Evolutionary conservation across 2,888 invertebrate genomes (phyloP), one percentile per base, ranked within the genome.

Genomic region (Caenorhabditis sp.): DNA sequence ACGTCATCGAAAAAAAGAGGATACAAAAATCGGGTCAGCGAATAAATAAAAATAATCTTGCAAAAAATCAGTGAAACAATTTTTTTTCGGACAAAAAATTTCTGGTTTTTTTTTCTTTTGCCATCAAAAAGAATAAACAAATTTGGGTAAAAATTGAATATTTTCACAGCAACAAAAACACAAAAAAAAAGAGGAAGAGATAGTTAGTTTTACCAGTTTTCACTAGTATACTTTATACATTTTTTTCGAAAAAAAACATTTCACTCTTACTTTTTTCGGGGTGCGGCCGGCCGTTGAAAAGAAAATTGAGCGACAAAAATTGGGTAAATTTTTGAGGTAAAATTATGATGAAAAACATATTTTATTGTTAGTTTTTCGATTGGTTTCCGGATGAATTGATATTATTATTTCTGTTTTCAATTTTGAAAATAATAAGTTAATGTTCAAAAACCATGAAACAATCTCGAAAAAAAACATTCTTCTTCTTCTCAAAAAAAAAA

Each of bases 31-130:
- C n/a, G 21, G 51, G 51, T 23, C 19, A 51, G 19, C 6, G 51
- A 58, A 36, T 6, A 27, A 14, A 14, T 21, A 10, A 27, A 21
- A n/a, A 49, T 26, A 53, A 54, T 36, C 23, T 26, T 6, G 19
- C 14, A 61, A 61, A 51, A 60, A 27, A n/a, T 31, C 26, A 21
- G 24, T 37, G n/a, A 49, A 49, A 36, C 6, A 26, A 26, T 55
- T 19, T 26, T n/a, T n/a, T 31, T 31, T 31, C 31, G 31, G 51
- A 21, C 23, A n/a, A 23, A 51, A 23, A 49, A 49, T 31, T 43
- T 43, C 43, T 43, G 43, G 43, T 43, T 43, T 17, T 43, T 10
- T 10, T 55, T 26, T 55, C 17, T 55, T 26, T 17, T 24, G 14
- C 27, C 19, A 31, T 31, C 31, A 10, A 31, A 31, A 6, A 31